These are phyloP conservation scores for Brachystomella parvula DNA, from an alignment of 1,140 invertebrate genomes.

Conservation along the genomic window DNA sequence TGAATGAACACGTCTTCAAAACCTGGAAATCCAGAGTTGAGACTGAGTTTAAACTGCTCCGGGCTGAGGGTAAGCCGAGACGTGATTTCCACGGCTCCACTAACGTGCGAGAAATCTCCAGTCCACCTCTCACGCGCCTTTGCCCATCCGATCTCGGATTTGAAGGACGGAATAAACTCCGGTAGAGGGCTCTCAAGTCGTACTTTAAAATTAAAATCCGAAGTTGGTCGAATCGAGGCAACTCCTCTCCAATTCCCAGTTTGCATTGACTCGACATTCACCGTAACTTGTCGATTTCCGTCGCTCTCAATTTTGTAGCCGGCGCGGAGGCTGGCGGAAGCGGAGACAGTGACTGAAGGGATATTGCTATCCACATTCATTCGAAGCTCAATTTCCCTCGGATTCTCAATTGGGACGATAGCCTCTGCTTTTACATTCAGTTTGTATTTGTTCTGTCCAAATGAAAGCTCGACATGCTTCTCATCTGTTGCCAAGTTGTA, in stretches of 20 bases:
- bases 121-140: slow-evolving; percentile 11
- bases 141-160: slow-evolving; percentile 19
- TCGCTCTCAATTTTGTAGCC: slow-evolving; percentile 25
- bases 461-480: slow-evolving; percentile 23
- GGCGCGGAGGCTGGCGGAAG: slow-evolving; percentile 23
- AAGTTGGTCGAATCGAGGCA: slow-evolving; percentile 10
- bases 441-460: slow-evolving; percentile 21
- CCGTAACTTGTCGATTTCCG: slow-evolving; percentile 18
- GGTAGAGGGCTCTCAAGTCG: slow-evolving; percentile 18
- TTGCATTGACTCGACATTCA: slow-evolving; percentile 23
- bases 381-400: slow-evolving; percentile 25
- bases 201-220: slow-evolving; percentile 21
- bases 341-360: slow-evolving; percentile 20
- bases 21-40: slow-evolving; percentile 22
- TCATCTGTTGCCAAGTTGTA: slow-evolving; percentile 19
- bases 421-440: slow-evolving; percentile 18
- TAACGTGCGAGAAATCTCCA: slow-evolving; percentile 11
- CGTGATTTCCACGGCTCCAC: not conserved
- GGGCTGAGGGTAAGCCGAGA: not conserved
- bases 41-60: slow-evolving; percentile 1
- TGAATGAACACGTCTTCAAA: slow-evolving; percentile 20
- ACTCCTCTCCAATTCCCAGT: slow-evolving; percentile 26
- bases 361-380: slow-evolving; percentile 33
- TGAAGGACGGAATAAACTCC: slow-evolving; percentile 10
- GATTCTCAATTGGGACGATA: slow-evolving; percentile 14